Percentiles rank a stretch among this genome's conserved stretches.
phyloP scores from a whole-genome alignment of 2,888 invertebrate genomes.

The Spisula solida region DNA sequence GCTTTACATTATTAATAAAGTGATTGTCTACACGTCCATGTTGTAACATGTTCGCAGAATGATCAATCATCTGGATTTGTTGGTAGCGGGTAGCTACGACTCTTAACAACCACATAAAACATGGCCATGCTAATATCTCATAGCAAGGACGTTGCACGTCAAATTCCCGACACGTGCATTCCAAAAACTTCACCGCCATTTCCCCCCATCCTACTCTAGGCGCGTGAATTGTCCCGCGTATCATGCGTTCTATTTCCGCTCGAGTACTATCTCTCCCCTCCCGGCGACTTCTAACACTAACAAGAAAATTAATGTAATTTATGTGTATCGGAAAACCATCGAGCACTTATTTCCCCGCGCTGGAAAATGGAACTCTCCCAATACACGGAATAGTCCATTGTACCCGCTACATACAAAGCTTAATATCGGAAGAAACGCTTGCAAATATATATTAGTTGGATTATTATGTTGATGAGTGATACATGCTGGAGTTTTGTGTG shows the following conservation, averaged over 20 bases:
- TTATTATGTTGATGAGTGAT: conserved; percentile 54
- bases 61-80: too few species aligned
- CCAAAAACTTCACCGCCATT: conserved; percentile 16
- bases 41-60: too few species aligned
- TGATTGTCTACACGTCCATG: too few species aligned
- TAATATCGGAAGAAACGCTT: conserved; percentile 44
- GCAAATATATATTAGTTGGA: conserved; percentile 40
- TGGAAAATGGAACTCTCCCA: conserved; percentile 43
- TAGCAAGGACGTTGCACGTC: too few species aligned
- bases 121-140: too few species aligned
- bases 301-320: conserved; percentile 65
- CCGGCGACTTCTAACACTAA: conserved; percentile 40
- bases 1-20: too few species aligned
- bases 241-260: conserved; percentile 35
- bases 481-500: conserved; percentile 38
- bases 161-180: too few species aligned
- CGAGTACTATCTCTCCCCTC: conserved; percentile 21
- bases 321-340: conserved; percentile 55
- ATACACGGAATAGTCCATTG: conserved; percentile 42
- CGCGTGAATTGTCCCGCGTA: conserved; percentile 39
- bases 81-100: too few species aligned
- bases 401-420: conserved; percentile 16
- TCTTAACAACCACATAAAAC: too few species aligned
- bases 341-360: conserved; percentile 22
- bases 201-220: neutral